A percentile compares a stretch with the other conserved stretches of the same genome.
Conservation (phyloP, 2,113 vertebrate genomes). For the Python bivittatus region DNA sequence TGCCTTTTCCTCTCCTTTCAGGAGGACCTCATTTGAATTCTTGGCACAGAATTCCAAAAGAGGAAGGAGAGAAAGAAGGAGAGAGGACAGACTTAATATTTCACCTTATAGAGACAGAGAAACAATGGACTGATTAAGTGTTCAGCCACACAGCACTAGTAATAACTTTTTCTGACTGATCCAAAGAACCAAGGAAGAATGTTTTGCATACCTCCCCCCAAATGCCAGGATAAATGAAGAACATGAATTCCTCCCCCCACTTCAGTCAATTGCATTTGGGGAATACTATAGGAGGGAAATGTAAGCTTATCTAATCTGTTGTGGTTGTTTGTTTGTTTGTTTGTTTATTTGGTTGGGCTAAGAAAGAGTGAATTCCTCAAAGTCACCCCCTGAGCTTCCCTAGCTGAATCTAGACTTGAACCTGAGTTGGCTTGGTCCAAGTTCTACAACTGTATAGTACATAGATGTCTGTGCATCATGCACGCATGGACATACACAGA, state of each 20-base stretch:
- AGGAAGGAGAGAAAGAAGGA: too few relatives aligned
- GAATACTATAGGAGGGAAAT: neutral
- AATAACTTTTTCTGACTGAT: neutral
- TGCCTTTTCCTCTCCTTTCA: neutral
- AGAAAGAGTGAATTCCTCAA: neutral
- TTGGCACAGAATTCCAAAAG: neutral
- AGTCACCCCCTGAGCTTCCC: neutral
- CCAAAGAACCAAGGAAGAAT: neutral
- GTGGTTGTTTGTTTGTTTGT: neutral
- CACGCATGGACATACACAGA: neutral
- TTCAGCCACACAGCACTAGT: neutral
- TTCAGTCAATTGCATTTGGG: neutral
- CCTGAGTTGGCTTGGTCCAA: neutral
- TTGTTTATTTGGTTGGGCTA: neutral
- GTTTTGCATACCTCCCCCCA: neutral
- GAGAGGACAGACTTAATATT: neutral
- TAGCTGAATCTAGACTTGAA: neutral
- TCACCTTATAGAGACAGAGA: neutral
- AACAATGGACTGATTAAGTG: neutral
- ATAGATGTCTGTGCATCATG: neutral
- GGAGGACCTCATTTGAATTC: neutral
- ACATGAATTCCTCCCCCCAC: neutral
- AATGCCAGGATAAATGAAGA: neutral
- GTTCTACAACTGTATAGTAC: neutral
- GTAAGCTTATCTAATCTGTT: neutral